Percentiles rank a stretch among this genome's conserved stretches.
These are phyloP conservation scores for Chymomyza fuscimana DNA, from an alignment of 2,888 invertebrate genomes.

Conservation along the genomic window DNA sequence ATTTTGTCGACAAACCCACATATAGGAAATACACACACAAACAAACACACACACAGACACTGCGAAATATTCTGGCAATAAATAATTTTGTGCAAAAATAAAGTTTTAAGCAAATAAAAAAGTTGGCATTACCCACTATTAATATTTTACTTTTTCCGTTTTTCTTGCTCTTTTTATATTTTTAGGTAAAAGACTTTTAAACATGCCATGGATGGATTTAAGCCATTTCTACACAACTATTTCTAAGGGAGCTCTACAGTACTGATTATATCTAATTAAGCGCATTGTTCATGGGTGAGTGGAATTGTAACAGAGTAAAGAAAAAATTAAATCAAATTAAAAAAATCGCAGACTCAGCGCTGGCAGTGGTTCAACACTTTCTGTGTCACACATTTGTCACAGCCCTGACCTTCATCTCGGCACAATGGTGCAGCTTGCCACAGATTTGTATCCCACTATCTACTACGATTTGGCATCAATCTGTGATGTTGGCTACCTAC, in stretches of 20 bases:
- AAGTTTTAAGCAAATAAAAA: constrained; percentile 45
- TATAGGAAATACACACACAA: constrained; percentile 1
- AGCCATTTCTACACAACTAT: background rate
- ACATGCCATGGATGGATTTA: constrained; percentile 4
- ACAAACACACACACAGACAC: constrained; percentile 14
- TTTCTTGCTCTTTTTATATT: constrained; percentile 28
- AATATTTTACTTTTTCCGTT: constrained; percentile 29
- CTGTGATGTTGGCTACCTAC: constrained; percentile 38
- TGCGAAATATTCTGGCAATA: constrained; percentile 24
- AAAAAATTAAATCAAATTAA: background rate
- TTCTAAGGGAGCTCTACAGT: background rate
- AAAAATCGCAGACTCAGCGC: background rate
- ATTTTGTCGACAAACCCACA: constrained; percentile 19
- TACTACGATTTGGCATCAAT: constrained; percentile 36
- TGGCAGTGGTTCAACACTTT: constrained; percentile 57
- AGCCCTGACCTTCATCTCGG: background rate
- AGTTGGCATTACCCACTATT: constrained; percentile 27
- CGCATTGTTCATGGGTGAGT: constrained; percentile 3
- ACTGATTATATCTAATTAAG: background rate
- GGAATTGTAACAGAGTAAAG: background rate
- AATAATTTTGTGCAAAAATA: constrained; percentile 35
- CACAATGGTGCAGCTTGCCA: background rate
- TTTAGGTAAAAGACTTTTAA: constrained; percentile 49
- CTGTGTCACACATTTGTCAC: constrained; percentile 4
- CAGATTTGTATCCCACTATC: constrained; percentile 26